phyloP scores from a whole-genome alignment of 2,888 invertebrate genomes.

The Drosophila meridiana region DNA sequence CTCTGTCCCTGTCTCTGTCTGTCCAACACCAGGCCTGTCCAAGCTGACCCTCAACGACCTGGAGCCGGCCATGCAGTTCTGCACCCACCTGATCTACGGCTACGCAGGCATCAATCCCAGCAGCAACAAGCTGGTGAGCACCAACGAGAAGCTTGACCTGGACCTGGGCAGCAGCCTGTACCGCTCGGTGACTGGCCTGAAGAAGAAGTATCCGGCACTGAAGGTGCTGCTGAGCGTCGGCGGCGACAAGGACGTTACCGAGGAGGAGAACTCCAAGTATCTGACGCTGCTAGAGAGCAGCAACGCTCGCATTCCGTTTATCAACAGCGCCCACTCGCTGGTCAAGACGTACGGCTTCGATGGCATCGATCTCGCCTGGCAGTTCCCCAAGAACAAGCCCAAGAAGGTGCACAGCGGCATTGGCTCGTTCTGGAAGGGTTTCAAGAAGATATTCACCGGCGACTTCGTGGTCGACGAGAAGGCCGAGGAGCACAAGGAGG shows the following conservation, averaged over 20 bases:
- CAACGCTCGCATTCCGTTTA: constrained; percentile 90
- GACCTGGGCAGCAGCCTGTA: constrained; percentile 90
- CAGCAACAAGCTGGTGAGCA: constrained; percentile 89
- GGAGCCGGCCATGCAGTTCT: constrained; percentile 91
- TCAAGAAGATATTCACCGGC: constrained; percentile 91
- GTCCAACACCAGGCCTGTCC: constrained; percentile 88
- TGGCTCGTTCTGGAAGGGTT: constrained; percentile 89
- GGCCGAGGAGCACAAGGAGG: constrained; percentile 92
- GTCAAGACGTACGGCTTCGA: constrained; percentile 93
- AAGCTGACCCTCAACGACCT: constrained; percentile 90
- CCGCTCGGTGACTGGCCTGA: constrained; percentile 89
- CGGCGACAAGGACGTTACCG: constrained; percentile 89
- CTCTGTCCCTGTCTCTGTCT: background rate
- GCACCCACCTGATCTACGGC: constrained; percentile 92
- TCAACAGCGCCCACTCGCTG: constrained; percentile 90
- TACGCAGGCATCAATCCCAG: constrained; percentile 90
- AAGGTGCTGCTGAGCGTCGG: constrained; percentile 91
- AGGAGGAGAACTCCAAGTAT: constrained; percentile 88
- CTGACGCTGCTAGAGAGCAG: constrained; percentile 90
- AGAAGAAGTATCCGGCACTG: constrained; percentile 89
- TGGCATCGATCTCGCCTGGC: constrained; percentile 94
- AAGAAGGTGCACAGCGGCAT: constrained; percentile 90
- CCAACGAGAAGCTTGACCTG: constrained; percentile 90
- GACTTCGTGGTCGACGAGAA: constrained; percentile 91
- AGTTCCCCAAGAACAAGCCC: constrained; percentile 92